These are phyloP conservation scores for Lacerta agilis DNA, from an alignment of 2,797 vertebrate species.

Conservation along the genomic window DNA sequence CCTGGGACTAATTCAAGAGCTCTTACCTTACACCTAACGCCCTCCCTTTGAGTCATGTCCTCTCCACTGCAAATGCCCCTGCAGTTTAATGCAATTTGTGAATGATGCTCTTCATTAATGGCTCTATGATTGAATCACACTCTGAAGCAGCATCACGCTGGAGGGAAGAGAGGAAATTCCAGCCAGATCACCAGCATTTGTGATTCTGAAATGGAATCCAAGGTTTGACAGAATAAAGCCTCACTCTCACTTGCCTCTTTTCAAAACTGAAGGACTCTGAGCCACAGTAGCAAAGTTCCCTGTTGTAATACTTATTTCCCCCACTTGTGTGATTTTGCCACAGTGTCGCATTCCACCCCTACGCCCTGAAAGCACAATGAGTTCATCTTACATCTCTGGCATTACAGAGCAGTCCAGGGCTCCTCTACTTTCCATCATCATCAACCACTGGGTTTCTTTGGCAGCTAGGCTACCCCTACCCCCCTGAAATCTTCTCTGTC, in stretches of 20 bases:
- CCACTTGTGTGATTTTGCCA: neutral
- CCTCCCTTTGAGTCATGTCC: conserved; percentile 1
- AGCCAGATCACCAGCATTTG: conserved; percentile 5
- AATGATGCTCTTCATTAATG: conserved; percentile 25
- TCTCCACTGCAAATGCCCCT: conserved; percentile 12
- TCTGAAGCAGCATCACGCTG: conserved; percentile 16
- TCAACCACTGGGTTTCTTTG: neutral
- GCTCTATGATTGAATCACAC: conserved; percentile 17
- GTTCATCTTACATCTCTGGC: too few relatives aligned
- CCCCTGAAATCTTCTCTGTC: neutral
- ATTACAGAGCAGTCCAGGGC: neutral
- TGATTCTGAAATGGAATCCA: neutral
- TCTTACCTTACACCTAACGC: neutral
- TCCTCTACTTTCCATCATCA: neutral
- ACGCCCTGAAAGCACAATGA: neutral
- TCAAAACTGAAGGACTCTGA: neutral
- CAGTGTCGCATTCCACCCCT: neutral
- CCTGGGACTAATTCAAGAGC: neutral
- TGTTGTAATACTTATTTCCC: neutral
- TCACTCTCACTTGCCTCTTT: neutral
- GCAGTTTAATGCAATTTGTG: conserved; percentile 17
- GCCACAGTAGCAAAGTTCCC: neutral
- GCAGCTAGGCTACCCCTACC: neutral
- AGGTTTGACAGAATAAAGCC: neutral
- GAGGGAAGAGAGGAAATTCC: conserved; percentile 1